phyloP scores from a whole-genome alignment of 2,888 invertebrate genomes.

The Apamea monoglypha region DNA sequence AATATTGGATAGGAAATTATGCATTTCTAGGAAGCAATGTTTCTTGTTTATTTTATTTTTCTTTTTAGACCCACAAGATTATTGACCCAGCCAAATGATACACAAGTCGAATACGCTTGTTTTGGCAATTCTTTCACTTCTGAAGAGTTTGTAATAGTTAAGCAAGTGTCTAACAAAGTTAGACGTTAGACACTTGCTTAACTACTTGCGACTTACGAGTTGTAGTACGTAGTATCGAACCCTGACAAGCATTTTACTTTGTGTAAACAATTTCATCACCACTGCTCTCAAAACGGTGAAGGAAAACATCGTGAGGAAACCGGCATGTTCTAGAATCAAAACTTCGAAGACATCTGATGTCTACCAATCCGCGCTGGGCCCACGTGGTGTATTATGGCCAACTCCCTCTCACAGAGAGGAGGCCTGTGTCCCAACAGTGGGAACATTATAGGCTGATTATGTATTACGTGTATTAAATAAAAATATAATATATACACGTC shows the following conservation, averaged over 20 bases:
- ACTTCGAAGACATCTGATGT: background rate
- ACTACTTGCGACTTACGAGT: too few species aligned
- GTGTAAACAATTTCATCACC: background rate
- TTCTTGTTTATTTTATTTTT: background rate
- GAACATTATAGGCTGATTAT: background rate
- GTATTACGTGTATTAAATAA: background rate
- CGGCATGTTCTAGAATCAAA: background rate
- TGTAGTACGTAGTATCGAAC: too few species aligned
- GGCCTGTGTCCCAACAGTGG: background rate
- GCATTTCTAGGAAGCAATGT: conserved; percentile 12
- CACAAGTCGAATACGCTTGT: background rate
- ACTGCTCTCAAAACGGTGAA: too few species aligned
- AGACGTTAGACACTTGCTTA: too few species aligned
- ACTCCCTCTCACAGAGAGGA: background rate
- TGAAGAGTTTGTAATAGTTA: background rate
- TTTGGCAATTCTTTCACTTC: background rate
- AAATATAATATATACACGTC: background rate
- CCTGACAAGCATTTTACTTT: background rate
- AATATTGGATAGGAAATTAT: conserved; percentile 30
- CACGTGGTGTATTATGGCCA: background rate
- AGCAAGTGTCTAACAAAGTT: background rate
- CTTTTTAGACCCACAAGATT: background rate
- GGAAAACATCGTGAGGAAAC: background rate
- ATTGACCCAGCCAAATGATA: background rate
- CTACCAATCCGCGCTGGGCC: background rate